phyloP scores from a whole-genome alignment of 2,113 vertebrate genomes.

The Globicephala melas region DNA sequence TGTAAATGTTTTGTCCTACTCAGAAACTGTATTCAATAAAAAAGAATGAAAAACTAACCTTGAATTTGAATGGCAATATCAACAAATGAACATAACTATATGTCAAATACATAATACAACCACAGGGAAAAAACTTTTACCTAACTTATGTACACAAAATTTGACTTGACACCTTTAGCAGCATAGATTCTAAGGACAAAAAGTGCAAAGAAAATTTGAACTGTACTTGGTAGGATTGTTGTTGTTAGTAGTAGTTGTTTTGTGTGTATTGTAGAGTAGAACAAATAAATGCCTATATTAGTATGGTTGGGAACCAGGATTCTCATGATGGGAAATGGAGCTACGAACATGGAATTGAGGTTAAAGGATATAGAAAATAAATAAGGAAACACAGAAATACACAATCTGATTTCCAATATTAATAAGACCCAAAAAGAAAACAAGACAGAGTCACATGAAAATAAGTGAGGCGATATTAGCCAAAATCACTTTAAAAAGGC shows the following conservation, averaged over 20 bases:
- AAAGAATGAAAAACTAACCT: neutral
- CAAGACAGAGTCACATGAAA: neutral
- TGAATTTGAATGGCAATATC: neutral
- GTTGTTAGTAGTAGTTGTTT: neutral
- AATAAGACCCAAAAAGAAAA: neutral
- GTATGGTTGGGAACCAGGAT: neutral
- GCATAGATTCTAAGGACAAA: neutral
- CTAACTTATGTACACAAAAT: neutral
- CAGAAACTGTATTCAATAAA: neutral
- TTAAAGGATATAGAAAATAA: neutral
- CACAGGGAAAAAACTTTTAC: neutral
- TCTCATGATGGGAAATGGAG: neutral
- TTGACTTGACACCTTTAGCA: neutral
- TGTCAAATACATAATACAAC: neutral
- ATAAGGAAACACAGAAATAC: neutral
- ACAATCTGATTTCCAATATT: neutral
- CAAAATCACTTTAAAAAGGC: neutral
- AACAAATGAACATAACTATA: neutral
- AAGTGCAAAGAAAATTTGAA: neutral
- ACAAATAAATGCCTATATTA: neutral
- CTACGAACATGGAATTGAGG: neutral
- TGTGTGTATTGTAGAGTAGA: neutral
- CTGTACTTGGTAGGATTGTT: neutral
- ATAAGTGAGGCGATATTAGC: neutral
- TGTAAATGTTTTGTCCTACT: neutral